Conservation (phyloP, 2,888 invertebrate species). For the Hoplodrina blanda region DNA sequence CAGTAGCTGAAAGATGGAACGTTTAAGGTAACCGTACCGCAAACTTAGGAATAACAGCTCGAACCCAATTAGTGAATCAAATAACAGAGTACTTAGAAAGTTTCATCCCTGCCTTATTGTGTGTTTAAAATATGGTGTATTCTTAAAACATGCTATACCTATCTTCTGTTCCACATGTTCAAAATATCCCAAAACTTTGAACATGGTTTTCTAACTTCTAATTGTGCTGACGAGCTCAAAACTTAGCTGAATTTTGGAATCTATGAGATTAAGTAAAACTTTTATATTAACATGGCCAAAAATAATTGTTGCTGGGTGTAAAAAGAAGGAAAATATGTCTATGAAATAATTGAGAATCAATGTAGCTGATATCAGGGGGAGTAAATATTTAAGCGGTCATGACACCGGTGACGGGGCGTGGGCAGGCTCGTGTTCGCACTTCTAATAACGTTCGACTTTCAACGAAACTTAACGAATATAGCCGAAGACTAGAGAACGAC, state of each 20-base stretch:
- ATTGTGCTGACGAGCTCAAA: not conserved
- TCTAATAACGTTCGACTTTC: slow-evolving; percentile 21
- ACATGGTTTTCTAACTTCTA: slow-evolving; percentile 6
- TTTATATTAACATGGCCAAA: not conserved
- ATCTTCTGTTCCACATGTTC: not conserved
- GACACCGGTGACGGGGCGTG: not conserved
- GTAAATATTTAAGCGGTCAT: slow-evolving; percentile 18
- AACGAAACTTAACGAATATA: slow-evolving; percentile 11
- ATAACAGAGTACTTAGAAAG: slow-evolving; percentile 58
- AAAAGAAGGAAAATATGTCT: not conserved
- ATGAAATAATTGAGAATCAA: slow-evolving; percentile 7
- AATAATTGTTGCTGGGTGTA: not conserved
- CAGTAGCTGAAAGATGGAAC: slow-evolving; percentile 60
- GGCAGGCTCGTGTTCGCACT: not conserved
- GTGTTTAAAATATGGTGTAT: slow-evolving; percentile 4
- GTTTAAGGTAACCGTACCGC: slow-evolving; percentile 60
- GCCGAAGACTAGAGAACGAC: slow-evolving; percentile 8
- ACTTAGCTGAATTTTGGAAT: not conserved
- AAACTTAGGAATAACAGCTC: slow-evolving; percentile 69
- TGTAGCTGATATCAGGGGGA: slow-evolving; percentile 13
- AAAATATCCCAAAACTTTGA: slow-evolving; percentile 7
- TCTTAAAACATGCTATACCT: not conserved
- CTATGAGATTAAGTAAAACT: not conserved
- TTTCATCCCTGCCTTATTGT: slow-evolving; percentile 32
- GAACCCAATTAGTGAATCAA: slow-evolving; percentile 69